phyloP scores from a whole-genome alignment of 2,888 invertebrate species.

The Fissipunctia ypsillon region DNA sequence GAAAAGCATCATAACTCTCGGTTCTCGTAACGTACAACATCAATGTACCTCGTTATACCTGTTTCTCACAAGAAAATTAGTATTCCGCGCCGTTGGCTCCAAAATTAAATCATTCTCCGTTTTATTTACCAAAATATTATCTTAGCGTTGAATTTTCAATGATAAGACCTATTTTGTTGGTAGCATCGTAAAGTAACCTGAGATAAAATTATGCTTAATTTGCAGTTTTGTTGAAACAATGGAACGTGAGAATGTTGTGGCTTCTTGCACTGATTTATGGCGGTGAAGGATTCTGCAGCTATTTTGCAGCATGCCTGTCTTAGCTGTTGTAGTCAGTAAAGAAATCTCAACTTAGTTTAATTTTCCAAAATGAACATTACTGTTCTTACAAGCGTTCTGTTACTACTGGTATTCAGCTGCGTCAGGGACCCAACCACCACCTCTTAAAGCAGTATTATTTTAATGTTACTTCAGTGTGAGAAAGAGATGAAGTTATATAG shows the following conservation, averaged over 20 bases:
- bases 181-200: constrained; percentile 46
- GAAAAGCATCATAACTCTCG: constrained; percentile 32
- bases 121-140: constrained; percentile 67
- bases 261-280: constrained; percentile 44
- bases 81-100: constrained; percentile 58
- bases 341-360: neutral
- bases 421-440: no score
- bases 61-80: constrained; percentile 61
- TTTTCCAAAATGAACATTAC: neutral
- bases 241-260: constrained; percentile 26
- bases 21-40: constrained; percentile 47
- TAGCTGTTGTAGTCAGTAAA: neutral
- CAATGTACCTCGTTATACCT: constrained; percentile 58
- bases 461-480: no score
- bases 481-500: no score
- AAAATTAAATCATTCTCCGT: constrained; percentile 66
- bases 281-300: neutral
- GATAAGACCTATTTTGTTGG: constrained; percentile 58
- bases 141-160: constrained; percentile 58
- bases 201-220: constrained; percentile 51
- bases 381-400: neutral
- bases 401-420: no score
- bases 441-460: no score
- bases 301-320: neutral
- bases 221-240: constrained; percentile 38